These are phyloP conservation scores for Baronia brevicornis DNA, from an alignment of 2,888 invertebrate genomes.

Conservation along the genomic window DNA sequence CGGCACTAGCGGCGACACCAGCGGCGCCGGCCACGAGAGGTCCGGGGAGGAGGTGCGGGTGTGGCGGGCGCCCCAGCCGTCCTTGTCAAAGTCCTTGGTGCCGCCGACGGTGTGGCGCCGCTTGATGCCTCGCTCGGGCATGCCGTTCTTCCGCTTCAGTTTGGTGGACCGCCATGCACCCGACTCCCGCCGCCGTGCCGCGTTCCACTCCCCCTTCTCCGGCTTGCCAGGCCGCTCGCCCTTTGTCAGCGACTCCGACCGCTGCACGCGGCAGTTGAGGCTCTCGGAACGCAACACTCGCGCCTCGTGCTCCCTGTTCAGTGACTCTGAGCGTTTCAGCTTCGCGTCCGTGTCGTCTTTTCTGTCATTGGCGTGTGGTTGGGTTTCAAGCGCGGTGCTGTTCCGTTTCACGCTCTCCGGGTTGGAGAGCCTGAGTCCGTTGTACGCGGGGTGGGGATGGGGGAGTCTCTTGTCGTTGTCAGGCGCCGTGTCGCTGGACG, in stretches of 20 bases:
- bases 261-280: constrained; percentile 69
- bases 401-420: constrained; percentile 39
- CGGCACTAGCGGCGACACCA: constrained; percentile 38
- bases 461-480: constrained; percentile 53
- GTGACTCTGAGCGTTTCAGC: constrained; percentile 77
- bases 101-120: constrained; percentile 95
- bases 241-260: constrained; percentile 43
- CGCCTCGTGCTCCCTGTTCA: constrained; percentile 75
- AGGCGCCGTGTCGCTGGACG: constrained; percentile 44
- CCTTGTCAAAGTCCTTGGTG: constrained; percentile 86
- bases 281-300: constrained; percentile 78
- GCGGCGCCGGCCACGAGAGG: constrained; percentile 50
- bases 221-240: constrained; percentile 72
- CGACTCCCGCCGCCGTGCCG: constrained; percentile 78
- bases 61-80: constrained; percentile 76
- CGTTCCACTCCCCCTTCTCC: constrained; percentile 83
- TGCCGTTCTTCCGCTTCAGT: constrained; percentile 84
- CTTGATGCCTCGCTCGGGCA: constrained; percentile 89
- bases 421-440: constrained; percentile 21
- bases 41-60: constrained; percentile 77
- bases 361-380: constrained; percentile 23
- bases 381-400: constrained; percentile 35
- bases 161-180: constrained; percentile 76
- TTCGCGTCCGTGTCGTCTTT: constrained; percentile 36
- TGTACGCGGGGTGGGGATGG: constrained; percentile 26